phyloP scores from a whole-genome alignment of 2,797 vertebrate genomes.

The Sphenodon punctatus region DNA sequence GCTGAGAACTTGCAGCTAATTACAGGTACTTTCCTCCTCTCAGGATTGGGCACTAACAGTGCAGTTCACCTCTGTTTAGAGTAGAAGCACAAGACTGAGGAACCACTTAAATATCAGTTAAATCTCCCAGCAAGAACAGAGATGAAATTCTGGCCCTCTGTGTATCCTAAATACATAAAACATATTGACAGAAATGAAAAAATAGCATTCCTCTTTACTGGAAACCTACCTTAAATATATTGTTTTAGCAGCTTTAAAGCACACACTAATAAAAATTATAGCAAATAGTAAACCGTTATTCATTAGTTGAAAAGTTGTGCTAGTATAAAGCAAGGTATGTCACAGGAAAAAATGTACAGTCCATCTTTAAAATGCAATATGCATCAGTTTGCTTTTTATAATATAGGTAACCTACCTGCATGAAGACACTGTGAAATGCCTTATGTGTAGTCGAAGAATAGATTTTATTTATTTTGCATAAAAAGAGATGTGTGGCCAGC shows the following conservation, averaged over 20 bases:
- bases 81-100: background rate
- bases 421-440: background rate
- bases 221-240: background rate
- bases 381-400: fast-evolving
- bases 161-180: background rate
- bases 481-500: too few species aligned
- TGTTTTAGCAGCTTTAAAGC: background rate
- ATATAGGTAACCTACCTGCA: background rate
- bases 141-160: background rate
- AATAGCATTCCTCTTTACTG: background rate
- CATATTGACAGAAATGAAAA: background rate
- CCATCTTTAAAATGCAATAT: background rate
- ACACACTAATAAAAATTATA: too few species aligned
- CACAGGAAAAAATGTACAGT: background rate
- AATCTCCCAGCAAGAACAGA: too few species aligned
- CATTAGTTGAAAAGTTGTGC: too few species aligned
- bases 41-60: background rate
- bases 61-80: background rate
- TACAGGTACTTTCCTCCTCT: background rate
- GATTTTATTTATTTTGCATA: background rate
- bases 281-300: too few species aligned
- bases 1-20: background rate
- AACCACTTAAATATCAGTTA: background rate
- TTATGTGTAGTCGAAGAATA: background rate
- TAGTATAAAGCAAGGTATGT: too few species aligned